Evolutionary conservation across 1,140 invertebrate genomes (phyloP).

Genomic region (Medauroidea extradentata): DNA sequence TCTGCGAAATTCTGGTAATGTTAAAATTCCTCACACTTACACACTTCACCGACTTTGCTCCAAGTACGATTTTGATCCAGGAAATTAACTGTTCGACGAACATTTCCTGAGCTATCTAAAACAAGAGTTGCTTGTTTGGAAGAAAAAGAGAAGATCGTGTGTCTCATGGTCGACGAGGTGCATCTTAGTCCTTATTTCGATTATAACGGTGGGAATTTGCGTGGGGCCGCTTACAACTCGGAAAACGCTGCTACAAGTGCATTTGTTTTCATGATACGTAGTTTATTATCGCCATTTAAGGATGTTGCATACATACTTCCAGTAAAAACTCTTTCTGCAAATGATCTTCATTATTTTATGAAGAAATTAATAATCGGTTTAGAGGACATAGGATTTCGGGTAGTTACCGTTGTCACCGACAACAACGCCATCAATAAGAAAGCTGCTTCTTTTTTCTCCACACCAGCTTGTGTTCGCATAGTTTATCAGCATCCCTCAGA

Average conservation of each 20-base stretch:
- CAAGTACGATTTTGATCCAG: background rate
- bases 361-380: slow-evolving; percentile 15
- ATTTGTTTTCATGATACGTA: slow-evolving; percentile 1
- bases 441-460: slow-evolving; percentile 8
- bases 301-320: slow-evolving; percentile 22
- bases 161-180: slow-evolving; percentile 6
- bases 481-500: background rate
- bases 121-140: background rate
- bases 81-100: background rate
- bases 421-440: slow-evolving; percentile 24
- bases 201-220: slow-evolving; percentile 7
- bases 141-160: background rate
- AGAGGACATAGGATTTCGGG: slow-evolving; percentile 11
- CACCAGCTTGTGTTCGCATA: background rate
- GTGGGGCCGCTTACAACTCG: background rate
- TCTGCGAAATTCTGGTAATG: too few relatives aligned
- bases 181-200: background rate
- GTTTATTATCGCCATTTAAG: slow-evolving; percentile 2
- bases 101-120: background rate
- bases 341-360: slow-evolving; percentile 6
- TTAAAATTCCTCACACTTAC: too few relatives aligned
- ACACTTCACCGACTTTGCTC: too few relatives aligned
- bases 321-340: slow-evolving; percentile 12
- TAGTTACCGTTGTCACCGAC: slow-evolving; percentile 14
- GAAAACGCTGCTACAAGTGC: background rate